A percentile compares a stretch with the other conserved stretches of the same genome.
Conservation (phyloP, 2,888 invertebrate genomes). For the Neoascia interrupta region DNA sequence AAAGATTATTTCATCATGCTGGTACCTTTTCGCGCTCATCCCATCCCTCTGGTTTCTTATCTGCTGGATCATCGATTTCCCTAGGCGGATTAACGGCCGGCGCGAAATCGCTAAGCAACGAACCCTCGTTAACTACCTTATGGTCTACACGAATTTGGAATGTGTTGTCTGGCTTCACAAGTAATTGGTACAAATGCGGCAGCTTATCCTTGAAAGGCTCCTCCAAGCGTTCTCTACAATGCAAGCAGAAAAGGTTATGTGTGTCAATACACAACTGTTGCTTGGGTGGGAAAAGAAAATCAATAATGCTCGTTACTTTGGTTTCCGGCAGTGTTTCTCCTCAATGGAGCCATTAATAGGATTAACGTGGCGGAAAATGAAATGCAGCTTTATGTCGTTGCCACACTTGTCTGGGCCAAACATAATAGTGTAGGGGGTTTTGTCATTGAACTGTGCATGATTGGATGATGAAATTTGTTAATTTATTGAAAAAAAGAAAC, state of each 20-base stretch:
- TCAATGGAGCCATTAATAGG: slow-evolving; percentile 93
- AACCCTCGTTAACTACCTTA: slow-evolving; percentile 91
- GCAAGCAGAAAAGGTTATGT: slow-evolving; percentile 44
- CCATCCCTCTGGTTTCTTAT: slow-evolving; percentile 94
- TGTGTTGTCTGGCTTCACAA: slow-evolving; percentile 88
- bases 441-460: slow-evolving; percentile 90
- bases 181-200: slow-evolving; percentile 92
- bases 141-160: slow-evolving; percentile 92
- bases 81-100: slow-evolving; percentile 97
- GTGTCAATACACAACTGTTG: slow-evolving; percentile 54
- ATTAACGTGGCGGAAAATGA: slow-evolving; percentile 97
- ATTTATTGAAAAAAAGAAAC: too few species aligned
- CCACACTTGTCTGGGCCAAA: slow-evolving; percentile 99
- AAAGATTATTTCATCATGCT: too few species aligned
- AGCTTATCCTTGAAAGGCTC: slow-evolving; percentile 95
- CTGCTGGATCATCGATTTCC: slow-evolving; percentile 95
- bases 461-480: slow-evolving; percentile 38
- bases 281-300: slow-evolving; percentile 24
- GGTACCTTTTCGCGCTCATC: slow-evolving; percentile 92
- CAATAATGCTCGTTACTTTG: slow-evolving; percentile 81
- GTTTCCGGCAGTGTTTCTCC: slow-evolving; percentile 98
- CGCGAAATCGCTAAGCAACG: slow-evolving; percentile 91
- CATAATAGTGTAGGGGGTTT: slow-evolving; percentile 99
- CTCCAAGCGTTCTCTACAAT: slow-evolving; percentile 85
- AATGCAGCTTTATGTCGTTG: slow-evolving; percentile 94